Base-by-base conservation (phyloP, 2,113 vertebrate genomes). In the Galbula dea region DNA sequence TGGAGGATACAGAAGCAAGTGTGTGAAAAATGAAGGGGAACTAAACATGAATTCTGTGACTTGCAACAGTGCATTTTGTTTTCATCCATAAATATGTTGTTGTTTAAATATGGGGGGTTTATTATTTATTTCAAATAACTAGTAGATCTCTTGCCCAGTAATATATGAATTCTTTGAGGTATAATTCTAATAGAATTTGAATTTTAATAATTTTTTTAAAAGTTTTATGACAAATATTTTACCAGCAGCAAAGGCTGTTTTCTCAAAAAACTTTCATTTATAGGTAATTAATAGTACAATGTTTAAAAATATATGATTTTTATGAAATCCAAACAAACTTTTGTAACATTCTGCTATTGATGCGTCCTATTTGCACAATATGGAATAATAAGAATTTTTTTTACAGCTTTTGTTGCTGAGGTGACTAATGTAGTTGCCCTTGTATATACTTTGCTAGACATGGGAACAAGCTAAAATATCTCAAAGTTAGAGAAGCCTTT, bases 71-170 rank as follows among this genome's bases (percentile, higher is more conserved):
- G 19, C 3, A 45, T 78, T 93, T 79, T 87, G 52, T 37, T 68
- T 87, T 65, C 26, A 87, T 79, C 30, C 52, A 0, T 72, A 75
- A 29, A 19, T 32, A 11, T n/a, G 36, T n/a, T 55, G 41, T 15
- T 74, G 24, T 86, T 86, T 74, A 37, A 93, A 61, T 45, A 2
- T 43, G 15, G 11, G 41, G 11, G 41, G 11, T 43, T 43, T 43
- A 54, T 54, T 15, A 16, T 54, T 78, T 82, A 76, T 87, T 94
- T 90, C 29, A 81, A 72, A 85, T 75, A 82, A 15, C 6, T 45
- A 52, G 17, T 32, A 68, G 4, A 3, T 74, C 41, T 41, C 37
- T 85, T 27, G 10, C 15, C 4, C 22, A 68, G 10, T 61, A 72
- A 85, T 37, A 21, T 32, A 26, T 54, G 15, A 63, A 72, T 77